Percentiles rank a stretch among this genome's conserved stretches.
Evolutionary conservation across 2,113 vertebrate genomes (phyloP).

Genomic region (Gobio gobio): DNA sequence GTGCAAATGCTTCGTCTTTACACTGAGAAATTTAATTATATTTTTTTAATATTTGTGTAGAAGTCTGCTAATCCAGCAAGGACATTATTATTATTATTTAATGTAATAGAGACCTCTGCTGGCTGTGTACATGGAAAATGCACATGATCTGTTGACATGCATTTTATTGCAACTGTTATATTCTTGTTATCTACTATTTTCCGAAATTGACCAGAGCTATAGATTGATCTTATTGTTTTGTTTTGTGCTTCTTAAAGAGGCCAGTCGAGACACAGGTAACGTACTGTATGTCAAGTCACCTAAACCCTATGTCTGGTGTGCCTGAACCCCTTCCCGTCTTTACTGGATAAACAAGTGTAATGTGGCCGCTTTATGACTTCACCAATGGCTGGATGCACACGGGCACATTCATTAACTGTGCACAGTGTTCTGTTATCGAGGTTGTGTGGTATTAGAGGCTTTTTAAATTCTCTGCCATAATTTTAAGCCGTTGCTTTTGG

Average conservation of each 20-base stretch:
- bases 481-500: not conserved
- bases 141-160: not conserved
- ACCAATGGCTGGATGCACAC: constrained; percentile 31
- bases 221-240: constrained; percentile 30
- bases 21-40: not conserved
- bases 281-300: constrained; percentile 23
- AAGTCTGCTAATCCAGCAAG: not conserved
- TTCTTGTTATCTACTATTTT: not conserved
- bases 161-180: not conserved
- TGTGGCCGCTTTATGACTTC: not conserved
- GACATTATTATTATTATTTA: not conserved
- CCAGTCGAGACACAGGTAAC: constrained; percentile 37
- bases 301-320: not conserved
- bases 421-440: constrained; percentile 20
- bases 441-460: constrained; percentile 12
- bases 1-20: not conserved
- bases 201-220: not conserved
- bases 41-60: not conserved
- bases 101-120: constrained; percentile 44
- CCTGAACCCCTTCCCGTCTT: constrained; percentile 3
- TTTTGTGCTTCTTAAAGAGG: constrained; percentile 45
- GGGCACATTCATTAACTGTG: constrained; percentile 28
- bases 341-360: constrained; percentile 1
- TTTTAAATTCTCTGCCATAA: not conserved
- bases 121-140: constrained; percentile 8